Base-by-base conservation (phyloP, 2,797 vertebrate genomes). In the Heterohyrax brucei region DNA sequence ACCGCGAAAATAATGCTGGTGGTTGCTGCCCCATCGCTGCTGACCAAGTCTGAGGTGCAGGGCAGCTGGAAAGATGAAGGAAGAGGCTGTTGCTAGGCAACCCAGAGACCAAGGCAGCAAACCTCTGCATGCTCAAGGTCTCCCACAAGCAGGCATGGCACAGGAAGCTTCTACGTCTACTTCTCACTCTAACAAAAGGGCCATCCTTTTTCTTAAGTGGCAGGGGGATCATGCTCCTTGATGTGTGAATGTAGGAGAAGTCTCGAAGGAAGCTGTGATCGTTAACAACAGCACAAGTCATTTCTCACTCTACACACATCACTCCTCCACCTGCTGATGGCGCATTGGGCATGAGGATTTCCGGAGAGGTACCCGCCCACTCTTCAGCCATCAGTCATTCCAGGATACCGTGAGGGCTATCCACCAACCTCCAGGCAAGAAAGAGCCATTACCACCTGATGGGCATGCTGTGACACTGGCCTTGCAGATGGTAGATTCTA, bases 241-340 rank as follows among this genome's bases (percentile, higher is more conserved):
- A 22, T 28, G 22, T 77, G n/a, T 30, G 93, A 88, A 30, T 7
- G 7, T 44, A 92, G 79, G 82, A 90, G 86, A 93, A 73, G 28
- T 50, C 24, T 73, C 16, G 16, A 77, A 95, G 95, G 73, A 88
- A 81, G 86, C 33, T 44, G 75, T 75, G n/a, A 82, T 44, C 24
- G 10, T 68, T 10, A 33, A 66, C 19, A n/a, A 77, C 46, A 89
- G 59, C 72, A 84, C 21, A 78, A 81, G 12, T 78, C 46, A 78
- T 39, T 87, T 91, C 72, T 93, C 64, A 13, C 21, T 90, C 78
- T 80, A 62, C 95, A 89, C 18, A 70, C 14, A 33, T 2, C 9
- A 44, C 14, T 94, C 70, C n/a, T 92, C 44, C 13, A 8, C 12
- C 39, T 70, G 39, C 12, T 73, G 53, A 75, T 33, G 39, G 44